Evolutionary conservation across 2,888 invertebrate species (phyloP).

Genomic region (Synanthedon formicaeformis): DNA sequence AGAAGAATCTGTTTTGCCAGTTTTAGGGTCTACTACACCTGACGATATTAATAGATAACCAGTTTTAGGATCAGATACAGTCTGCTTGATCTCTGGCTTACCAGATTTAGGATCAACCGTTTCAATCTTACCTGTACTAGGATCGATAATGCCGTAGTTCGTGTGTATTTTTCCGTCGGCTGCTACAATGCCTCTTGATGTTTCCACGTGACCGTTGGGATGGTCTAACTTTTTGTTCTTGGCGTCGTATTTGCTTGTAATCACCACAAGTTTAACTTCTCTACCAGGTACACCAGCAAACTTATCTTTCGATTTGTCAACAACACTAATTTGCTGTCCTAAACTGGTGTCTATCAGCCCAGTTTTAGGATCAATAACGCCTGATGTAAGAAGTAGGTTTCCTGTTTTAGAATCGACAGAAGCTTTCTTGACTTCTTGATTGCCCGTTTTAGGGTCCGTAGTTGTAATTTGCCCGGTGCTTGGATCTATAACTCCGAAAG

Average conservation of each 20-base stretch:
- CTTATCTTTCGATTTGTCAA: constrained; percentile 37
- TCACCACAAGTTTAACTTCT: constrained; percentile 52
- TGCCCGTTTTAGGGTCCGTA: constrained; percentile 72
- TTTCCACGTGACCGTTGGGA: constrained; percentile 67
- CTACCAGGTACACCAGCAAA: constrained; percentile 43
- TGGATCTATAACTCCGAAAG: constrained; percentile 70
- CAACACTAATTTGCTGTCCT: constrained; percentile 59
- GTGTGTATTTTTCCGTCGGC: constrained; percentile 66
- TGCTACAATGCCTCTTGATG: constrained; percentile 56
- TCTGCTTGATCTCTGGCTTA: constrained; percentile 70
- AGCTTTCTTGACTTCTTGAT: constrained; percentile 73
- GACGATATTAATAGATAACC: constrained; percentile 72
- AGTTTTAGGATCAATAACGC: constrained; percentile 64
- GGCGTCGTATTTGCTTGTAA: constrained; percentile 70
- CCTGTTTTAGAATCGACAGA: constrained; percentile 72
- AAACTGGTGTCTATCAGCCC: constrained; percentile 64
- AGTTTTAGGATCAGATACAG: constrained; percentile 62
- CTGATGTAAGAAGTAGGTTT: constrained; percentile 60
- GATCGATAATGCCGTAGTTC: constrained; percentile 68
- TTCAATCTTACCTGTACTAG: constrained; percentile 67
- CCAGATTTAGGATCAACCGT: constrained; percentile 70
- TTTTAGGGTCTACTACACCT: constrained; percentile 73
- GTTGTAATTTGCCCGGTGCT: constrained; percentile 69
- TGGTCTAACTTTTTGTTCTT: constrained; percentile 69
- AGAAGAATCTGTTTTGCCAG: constrained; percentile 75